Conservation (phyloP, 2,888 invertebrate species). For the Lomographa bimaculata region DNA sequence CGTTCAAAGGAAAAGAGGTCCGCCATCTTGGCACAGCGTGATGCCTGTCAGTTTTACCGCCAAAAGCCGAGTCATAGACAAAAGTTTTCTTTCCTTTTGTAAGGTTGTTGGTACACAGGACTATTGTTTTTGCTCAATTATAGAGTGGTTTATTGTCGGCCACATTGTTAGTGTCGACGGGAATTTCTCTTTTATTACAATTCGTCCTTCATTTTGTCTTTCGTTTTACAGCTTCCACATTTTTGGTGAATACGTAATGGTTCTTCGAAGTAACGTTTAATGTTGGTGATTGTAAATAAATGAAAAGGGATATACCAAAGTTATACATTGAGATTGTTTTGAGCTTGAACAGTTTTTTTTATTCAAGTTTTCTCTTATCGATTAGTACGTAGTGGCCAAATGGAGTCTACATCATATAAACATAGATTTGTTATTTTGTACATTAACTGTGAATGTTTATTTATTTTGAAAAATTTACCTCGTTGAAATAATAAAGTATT, state of each 20-base stretch:
- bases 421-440: too few relatives aligned
- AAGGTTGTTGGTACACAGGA: conserved; percentile 58
- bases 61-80: conserved; percentile 52
- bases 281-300: conserved; percentile 8
- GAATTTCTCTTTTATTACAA: conserved; percentile 71
- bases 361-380: too few relatives aligned
- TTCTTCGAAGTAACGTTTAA: conserved; percentile 42
- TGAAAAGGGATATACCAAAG: conserved; percentile 7
- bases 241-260: conserved; percentile 55
- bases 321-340: too few relatives aligned
- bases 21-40: conserved; percentile 60
- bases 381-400: too few relatives aligned
- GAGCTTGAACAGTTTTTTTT: too few relatives aligned
- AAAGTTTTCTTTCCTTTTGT: conserved; percentile 50
- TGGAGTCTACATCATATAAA: too few relatives aligned
- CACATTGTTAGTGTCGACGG: conserved; percentile 43
- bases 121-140: conserved; percentile 79
- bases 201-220: conserved; percentile 41
- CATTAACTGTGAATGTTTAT: too few relatives aligned
- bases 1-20: conserved; percentile 29
- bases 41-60: conserved; percentile 68
- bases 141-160: conserved; percentile 65
- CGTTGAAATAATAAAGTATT: too few relatives aligned
- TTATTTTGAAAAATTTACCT: too few relatives aligned
- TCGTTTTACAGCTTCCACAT: conserved; percentile 71